A percentile compares a stretch with the other conserved stretches of the same genome.
phyloP scores from a whole-genome alignment of 2,797 vertebrate genomes.

The Bradypodion pumilum region DNA sequence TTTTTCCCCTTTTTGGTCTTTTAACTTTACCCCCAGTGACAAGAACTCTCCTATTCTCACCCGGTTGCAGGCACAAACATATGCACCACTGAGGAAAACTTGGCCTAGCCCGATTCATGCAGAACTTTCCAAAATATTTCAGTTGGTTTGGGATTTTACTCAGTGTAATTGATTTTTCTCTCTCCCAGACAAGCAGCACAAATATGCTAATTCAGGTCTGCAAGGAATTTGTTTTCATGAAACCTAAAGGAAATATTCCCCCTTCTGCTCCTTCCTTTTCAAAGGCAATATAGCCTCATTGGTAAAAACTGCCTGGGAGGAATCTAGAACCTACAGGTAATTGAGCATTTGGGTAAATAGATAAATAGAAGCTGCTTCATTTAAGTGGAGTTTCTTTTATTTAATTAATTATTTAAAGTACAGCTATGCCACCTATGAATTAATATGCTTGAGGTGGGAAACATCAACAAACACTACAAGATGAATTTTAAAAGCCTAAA shows the following conservation, averaged over 20 bases:
- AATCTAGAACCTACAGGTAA: constrained; percentile 29
- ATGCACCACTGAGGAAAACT: background rate
- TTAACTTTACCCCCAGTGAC: no score
- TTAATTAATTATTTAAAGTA: constrained; percentile 28
- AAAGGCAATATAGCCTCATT: constrained; percentile 33
- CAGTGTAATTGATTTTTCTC: background rate
- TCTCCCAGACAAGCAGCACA: background rate
- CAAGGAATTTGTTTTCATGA: constrained; percentile 27
- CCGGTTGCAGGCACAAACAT: background rate
- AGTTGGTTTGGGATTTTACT: background rate
- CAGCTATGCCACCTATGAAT: constrained; percentile 14
- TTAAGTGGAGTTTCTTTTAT: constrained; percentile 1
- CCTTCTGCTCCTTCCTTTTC: constrained; percentile 18
- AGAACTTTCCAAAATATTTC: constrained; percentile 22
- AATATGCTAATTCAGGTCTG: constrained; percentile 5
- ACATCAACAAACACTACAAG: background rate
- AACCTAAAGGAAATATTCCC: constrained; percentile 9
- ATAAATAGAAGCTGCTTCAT: constrained; percentile 17
- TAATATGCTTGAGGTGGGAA: background rate
- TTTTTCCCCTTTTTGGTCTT: no score
- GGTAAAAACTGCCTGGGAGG: constrained; percentile 35
- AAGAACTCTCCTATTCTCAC: background rate
- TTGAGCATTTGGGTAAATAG: constrained; percentile 32
- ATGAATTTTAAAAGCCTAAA: constrained; percentile 7
- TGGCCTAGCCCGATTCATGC: background rate